A percentile compares a stretch with the other conserved stretches of the same genome.
These are phyloP conservation scores for Synchiropus splendidus DNA, from an alignment of 2,113 vertebrate genomes.

Conservation along the genomic window DNA sequence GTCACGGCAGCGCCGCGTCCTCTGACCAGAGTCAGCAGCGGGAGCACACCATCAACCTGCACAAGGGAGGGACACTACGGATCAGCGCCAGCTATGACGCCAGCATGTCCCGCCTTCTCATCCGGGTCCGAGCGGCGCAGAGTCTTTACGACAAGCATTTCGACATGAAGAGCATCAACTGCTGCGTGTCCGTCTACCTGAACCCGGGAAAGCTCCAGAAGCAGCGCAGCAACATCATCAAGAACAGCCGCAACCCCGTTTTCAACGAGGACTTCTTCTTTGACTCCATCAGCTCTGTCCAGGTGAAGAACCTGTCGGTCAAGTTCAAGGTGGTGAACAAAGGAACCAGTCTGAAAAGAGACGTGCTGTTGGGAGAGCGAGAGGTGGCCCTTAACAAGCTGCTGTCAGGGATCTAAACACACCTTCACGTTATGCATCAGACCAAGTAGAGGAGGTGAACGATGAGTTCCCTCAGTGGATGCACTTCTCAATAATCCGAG, in stretches of 20 bases:
- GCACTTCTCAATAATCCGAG: too few relatives aligned
- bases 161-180: slow-evolving; percentile 87
- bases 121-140: slow-evolving; percentile 79
- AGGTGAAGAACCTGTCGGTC: slow-evolving; percentile 80
- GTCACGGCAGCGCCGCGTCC: slow-evolving; percentile 36
- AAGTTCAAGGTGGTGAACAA: slow-evolving; percentile 97
- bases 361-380: slow-evolving; percentile 86
- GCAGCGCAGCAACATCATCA: slow-evolving; percentile 92
- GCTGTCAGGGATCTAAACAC: slow-evolving; percentile 65
- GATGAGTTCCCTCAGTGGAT: too few relatives aligned
- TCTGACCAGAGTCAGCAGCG: slow-evolving; percentile 49
- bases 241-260: slow-evolving; percentile 89
- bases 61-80: slow-evolving; percentile 76
- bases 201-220: slow-evolving; percentile 94
- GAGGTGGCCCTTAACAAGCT: slow-evolving; percentile 78
- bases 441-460: not conserved
- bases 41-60: slow-evolving; percentile 77
- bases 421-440: not conserved
- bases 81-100: slow-evolving; percentile 81
- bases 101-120: slow-evolving; percentile 75
- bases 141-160: slow-evolving; percentile 80
- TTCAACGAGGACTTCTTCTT: slow-evolving; percentile 99
- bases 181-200: slow-evolving; percentile 88
- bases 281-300: slow-evolving; percentile 74
- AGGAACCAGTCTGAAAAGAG: slow-evolving; percentile 90